Evolutionary conservation across 2,888 invertebrate genomes (phyloP).

Genomic region (Gymnoscelis rufifasciata): DNA sequence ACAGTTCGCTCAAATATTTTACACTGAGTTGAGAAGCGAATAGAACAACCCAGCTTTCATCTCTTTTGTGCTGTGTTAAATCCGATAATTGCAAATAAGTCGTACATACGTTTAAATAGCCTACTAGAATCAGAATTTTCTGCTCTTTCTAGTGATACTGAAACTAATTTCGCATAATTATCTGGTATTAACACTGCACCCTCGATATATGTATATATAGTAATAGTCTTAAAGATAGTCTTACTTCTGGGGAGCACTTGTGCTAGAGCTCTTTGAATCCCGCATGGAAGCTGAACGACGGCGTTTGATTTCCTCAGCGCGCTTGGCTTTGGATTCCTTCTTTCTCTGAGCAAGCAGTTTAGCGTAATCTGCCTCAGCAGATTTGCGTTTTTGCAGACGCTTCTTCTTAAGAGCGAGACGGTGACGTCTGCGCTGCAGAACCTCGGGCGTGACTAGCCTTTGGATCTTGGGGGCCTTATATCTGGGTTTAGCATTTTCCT

Average conservation of each 20-base stretch:
- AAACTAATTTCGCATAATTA: too few relatives aligned
- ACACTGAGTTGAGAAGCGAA: too few relatives aligned
- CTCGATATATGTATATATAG: too few relatives aligned
- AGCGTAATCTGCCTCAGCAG: constrained; percentile 93
- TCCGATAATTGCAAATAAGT: too few relatives aligned
- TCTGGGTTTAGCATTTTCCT: constrained; percentile 82
- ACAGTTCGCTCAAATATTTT: too few relatives aligned
- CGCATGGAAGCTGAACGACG: constrained; percentile 91
- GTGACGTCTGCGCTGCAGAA: constrained; percentile 93
- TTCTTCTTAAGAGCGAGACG: constrained; percentile 92
- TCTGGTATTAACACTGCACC: too few relatives aligned
- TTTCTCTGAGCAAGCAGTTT: constrained; percentile 94
- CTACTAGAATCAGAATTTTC: too few relatives aligned
- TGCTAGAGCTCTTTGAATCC: constrained; percentile 90
- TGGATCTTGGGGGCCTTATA: constrained; percentile 94
- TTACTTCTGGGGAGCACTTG: constrained; percentile 81
- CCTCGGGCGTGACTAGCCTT: constrained; percentile 94
- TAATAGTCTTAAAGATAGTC: constrained; percentile 58
- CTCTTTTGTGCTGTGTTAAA: too few relatives aligned
- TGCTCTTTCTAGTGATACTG: too few relatives aligned
- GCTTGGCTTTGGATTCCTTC: constrained; percentile 92
- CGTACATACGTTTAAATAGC: too few relatives aligned
- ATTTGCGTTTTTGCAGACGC: constrained; percentile 86
- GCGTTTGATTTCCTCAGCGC: constrained; percentile 89
- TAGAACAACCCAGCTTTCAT: too few relatives aligned